These are phyloP conservation scores for Trididemnum nubilum DNA, from an alignment of 23 tunicate genomes.

Conservation along the genomic window DNA sequence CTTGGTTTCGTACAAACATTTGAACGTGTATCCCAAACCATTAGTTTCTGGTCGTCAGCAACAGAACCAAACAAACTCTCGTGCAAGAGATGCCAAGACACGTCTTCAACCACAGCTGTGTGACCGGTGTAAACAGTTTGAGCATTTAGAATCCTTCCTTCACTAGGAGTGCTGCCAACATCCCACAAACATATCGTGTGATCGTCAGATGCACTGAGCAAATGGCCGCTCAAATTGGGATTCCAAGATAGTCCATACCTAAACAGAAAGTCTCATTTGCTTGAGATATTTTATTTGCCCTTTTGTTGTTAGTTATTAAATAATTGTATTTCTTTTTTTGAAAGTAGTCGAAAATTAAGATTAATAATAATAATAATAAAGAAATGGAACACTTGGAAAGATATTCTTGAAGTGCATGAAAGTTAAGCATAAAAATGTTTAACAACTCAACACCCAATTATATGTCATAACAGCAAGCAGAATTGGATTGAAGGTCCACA, in stretches of 20 bases:
- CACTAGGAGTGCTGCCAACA: conserved; percentile 60
- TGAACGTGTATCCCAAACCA: conserved; percentile 92
- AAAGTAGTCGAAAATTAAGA: too few relatives aligned
- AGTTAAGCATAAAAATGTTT: too few relatives aligned
- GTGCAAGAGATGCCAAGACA: conserved; percentile 77
- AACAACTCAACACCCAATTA: too few relatives aligned
- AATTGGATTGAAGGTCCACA: too few relatives aligned
- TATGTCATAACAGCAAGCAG: too few relatives aligned
- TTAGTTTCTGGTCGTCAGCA: conserved; percentile 87
- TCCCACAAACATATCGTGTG: conserved; percentile 95
- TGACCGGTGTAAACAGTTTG: conserved; percentile 63
- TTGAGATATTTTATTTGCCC: not conserved
- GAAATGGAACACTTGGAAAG: too few relatives aligned
- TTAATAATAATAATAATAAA: too few relatives aligned
- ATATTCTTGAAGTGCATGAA: too few relatives aligned
- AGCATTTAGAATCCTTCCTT: conserved; percentile 58
- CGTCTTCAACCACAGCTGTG: conserved; percentile 88
- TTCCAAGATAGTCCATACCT: conserved; percentile 92
- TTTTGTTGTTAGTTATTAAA: too few relatives aligned
- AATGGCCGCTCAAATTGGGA: conserved; percentile 57
- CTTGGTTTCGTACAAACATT: conserved; percentile 59
- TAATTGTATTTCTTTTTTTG: too few relatives aligned
- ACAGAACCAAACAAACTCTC: conserved; percentile 87
- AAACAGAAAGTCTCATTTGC: conserved; percentile 1
- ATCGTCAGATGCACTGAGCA: conserved; percentile 89